These are phyloP conservation scores for Drosophila gaucha DNA, from an alignment of 2,888 invertebrate species.

Conservation along the genomic window DNA sequence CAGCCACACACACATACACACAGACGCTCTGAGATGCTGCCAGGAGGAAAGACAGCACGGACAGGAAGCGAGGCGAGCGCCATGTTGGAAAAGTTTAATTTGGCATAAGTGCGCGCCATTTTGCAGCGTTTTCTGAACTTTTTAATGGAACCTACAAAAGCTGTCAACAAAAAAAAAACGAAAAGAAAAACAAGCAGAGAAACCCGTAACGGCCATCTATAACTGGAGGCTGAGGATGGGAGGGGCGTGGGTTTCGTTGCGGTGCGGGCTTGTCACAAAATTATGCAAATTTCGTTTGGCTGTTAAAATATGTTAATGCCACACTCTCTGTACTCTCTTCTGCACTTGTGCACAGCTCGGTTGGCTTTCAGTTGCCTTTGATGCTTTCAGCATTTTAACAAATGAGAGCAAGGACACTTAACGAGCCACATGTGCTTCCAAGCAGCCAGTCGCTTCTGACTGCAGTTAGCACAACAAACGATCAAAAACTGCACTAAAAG, in stretches of 20 bases:
- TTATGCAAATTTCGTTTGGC: conserved; percentile 76
- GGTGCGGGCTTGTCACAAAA: conserved; percentile 52
- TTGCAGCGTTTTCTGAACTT: conserved; percentile 76
- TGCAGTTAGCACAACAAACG: neutral
- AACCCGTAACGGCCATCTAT: conserved; percentile 38
- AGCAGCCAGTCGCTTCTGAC: neutral
- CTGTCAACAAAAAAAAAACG: conserved; percentile 31
- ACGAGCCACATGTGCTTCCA: conserved; percentile 11
- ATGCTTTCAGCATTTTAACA: conserved; percentile 47
- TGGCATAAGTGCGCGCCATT: conserved; percentile 82
- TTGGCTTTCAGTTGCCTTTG: conserved; percentile 32
- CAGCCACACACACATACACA: conserved; percentile 13
- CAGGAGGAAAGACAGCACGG: conserved; percentile 1
- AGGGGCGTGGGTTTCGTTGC: conserved; percentile 1
- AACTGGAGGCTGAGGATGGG: neutral
- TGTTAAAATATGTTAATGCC: conserved; percentile 77
- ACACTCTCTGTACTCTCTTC: conserved; percentile 26
- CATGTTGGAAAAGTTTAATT: conserved; percentile 82
- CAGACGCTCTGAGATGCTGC: conserved; percentile 44
- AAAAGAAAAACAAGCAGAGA: conserved; percentile 6
- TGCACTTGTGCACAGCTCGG: conserved; percentile 23
- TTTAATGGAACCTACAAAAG: conserved; percentile 68
- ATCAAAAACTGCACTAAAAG: neutral
- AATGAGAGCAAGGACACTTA: conserved; percentile 24
- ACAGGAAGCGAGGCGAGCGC: conserved; percentile 48